phyloP scores from a whole-genome alignment of 2,888 invertebrate species.

The Ophion costatus region DNA sequence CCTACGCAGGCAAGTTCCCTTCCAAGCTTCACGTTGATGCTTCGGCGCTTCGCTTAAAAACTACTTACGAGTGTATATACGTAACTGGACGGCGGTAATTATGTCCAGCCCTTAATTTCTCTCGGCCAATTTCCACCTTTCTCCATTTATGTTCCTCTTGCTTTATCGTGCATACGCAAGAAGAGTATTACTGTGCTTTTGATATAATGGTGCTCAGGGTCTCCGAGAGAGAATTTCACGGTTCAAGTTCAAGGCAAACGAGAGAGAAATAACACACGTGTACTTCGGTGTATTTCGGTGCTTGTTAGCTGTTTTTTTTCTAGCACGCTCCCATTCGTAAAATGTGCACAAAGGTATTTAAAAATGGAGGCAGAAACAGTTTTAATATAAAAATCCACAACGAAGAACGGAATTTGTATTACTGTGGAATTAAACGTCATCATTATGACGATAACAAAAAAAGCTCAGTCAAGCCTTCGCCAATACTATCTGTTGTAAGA shows the following conservation, averaged over 20 bases:
- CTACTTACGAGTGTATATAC: slow-evolving; percentile 38
- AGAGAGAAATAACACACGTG: not conserved
- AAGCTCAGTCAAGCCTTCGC: too few relatives aligned
- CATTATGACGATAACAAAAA: not conserved
- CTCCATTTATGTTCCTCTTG: slow-evolving; percentile 2
- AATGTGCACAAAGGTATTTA: too few relatives aligned
- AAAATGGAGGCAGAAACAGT: too few relatives aligned
- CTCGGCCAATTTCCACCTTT: not conserved
- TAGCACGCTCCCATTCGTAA: too few relatives aligned
- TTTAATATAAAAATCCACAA: not conserved
- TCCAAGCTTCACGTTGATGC: slow-evolving; percentile 23
- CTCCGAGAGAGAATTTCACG: slow-evolving; percentile 15
- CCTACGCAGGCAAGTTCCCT: slow-evolving; percentile 28
- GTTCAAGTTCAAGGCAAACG: slow-evolving; percentile 64
- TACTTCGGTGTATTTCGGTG: not conserved
- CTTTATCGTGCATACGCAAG: not conserved
- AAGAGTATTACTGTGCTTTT: slow-evolving; percentile 37
- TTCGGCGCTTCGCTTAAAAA: slow-evolving; percentile 36
- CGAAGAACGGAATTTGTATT: not conserved
- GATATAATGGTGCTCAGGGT: slow-evolving; percentile 48
- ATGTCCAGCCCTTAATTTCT: slow-evolving; percentile 41
- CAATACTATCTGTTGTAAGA: too few relatives aligned
- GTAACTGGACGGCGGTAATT: slow-evolving; percentile 37
- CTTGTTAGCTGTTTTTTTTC: not conserved
- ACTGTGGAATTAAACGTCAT: not conserved